A percentile compares a stretch with the other conserved stretches of the same genome.
phyloP scores from a whole-genome alignment of 1,140 invertebrate genomes.

The Sminthurinus signatus region DNA sequence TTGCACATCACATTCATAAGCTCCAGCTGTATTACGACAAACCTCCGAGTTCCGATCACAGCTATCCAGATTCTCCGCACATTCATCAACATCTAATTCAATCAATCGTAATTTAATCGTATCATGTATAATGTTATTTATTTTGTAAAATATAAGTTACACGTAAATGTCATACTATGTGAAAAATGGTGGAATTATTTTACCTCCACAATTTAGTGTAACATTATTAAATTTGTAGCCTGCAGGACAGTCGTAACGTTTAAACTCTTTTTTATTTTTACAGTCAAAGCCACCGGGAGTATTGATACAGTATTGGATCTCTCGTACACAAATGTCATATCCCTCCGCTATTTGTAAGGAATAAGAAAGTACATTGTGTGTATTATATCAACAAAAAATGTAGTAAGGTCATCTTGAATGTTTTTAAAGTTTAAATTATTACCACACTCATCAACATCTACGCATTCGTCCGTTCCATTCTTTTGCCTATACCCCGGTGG shows the following conservation, averaged over 20 bases:
- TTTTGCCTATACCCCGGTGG: slow-evolving; percentile 57
- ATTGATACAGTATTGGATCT: slow-evolving; percentile 62
- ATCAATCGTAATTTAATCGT: slow-evolving; percentile 18
- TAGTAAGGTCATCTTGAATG: no score
- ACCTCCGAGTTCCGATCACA: slow-evolving; percentile 41
- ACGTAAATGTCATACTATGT: no score
- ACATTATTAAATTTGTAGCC: slow-evolving; percentile 58
- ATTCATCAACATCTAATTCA: slow-evolving; percentile 57
- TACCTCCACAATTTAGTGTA: slow-evolving; percentile 55
- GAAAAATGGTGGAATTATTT: no score
- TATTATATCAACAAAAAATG: no score
- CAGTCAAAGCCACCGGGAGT: slow-evolving; percentile 56
- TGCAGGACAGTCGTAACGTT: slow-evolving; percentile 52
- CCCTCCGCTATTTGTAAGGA: no score
- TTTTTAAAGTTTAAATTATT: no score
- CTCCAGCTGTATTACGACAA: slow-evolving; percentile 45
- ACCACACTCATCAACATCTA: slow-evolving; percentile 71
- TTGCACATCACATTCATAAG: slow-evolving; percentile 44
- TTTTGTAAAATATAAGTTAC: no score
- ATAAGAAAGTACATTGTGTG: no score
- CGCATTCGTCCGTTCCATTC: slow-evolving; percentile 48
- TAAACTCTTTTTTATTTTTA: slow-evolving; percentile 45
- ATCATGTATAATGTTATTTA: no score
- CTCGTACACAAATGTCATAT: slow-evolving; percentile 55
- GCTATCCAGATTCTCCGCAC: slow-evolving; percentile 44